Evolutionary conservation across 2,888 invertebrate genomes (phyloP), one percentile per base, ranked within the genome.

Genomic region (Linyphia triangularis): DNA sequence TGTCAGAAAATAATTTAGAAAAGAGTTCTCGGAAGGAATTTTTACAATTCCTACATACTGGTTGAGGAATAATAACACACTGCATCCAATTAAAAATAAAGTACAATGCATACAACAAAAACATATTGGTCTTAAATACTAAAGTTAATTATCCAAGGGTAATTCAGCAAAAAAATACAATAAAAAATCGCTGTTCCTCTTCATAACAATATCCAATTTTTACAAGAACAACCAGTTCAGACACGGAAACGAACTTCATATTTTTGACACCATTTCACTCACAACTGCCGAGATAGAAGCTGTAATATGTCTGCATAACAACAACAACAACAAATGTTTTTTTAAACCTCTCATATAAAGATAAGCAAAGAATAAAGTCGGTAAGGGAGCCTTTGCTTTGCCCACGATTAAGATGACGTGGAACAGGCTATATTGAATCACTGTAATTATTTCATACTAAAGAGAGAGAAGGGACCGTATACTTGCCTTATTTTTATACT

Each of bases 361-460:
- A 33, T 10, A 59, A 59, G 73, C 59, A 75, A 26, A 78, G 65
- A 67, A 28, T 63, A 78, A 78, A 43, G 78, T 78, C 78, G 65
- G 78, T 78, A 78, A 78, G 30, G 22, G 78, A 78, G 65, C 78
- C 78, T 78, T 78, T 78, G 43, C 78, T 78, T 78, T 67, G 2
- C 65, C 33, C 69, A 30, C 69, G 79, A 81, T 69, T 81, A 69
- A 69, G 79, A 81, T 69, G 79, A 81, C 79, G 79, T 69, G 67
- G 79, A 81, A 57, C 33, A 19, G 69, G 59, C 79, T 40, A 69
- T 30, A 67, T 81, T 81, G 79, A 69, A 81, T 81, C 79, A 81
- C 79, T 69, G 79, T 81, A 81, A 81, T 81, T 81, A 81, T 69
- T 81, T 81, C 79, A 81, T 69, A 81, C 79, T 51, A 51, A 26